Evolutionary conservation across 1,140 invertebrate genomes (phyloP), one percentile per base, ranked within the genome.

Genomic region (Bombus picipes): DNA sequence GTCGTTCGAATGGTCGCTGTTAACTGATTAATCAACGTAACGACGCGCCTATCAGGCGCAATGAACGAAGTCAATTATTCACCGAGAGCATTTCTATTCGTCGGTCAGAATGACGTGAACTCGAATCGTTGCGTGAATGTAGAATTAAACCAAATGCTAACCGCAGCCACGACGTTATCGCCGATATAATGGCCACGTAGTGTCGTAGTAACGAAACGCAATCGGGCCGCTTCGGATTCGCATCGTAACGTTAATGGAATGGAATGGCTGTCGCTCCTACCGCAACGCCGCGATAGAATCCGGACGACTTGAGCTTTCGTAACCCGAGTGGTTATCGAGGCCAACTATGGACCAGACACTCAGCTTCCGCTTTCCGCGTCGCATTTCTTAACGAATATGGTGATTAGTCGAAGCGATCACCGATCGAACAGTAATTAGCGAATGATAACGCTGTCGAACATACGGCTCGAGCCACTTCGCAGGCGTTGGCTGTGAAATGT

Each of bases 351-450:
- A 25, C 28, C 37, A 22, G 39, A 53, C 32, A 3, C 22, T 41
- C 71, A 28, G 12, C 32, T 41, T 65, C 53, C 57, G 13, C 15
- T 71, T 81, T 71, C n/a, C 37, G 41, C 37, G 32, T 18, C 12
- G 34, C 73, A 47, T 76, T 76, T 43, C 76, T 80, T 62, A 25
- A 15, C n/a, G 59, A 89, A 88, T 62, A 68, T 80, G 65, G 71
- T 34, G 66, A 88, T 88, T 77, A 86, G 72, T 39, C 32, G 34
- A 70, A 81, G 34, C 74, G 70, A 79, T 62, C 88, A n/a, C 25
- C 79, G 62, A 83, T 86, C 68, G 86, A 83, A 88, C 53, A 13
- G 74, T 75, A 88, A 83, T 89, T 89, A 86, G 80, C 62, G 53
- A 39, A 6, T 32, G n/a, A 32, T 18, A 18, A n/a, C 47, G 80